phyloP scores from a whole-genome alignment of 2,888 invertebrate species.

The Trissolcus japonicus region DNA sequence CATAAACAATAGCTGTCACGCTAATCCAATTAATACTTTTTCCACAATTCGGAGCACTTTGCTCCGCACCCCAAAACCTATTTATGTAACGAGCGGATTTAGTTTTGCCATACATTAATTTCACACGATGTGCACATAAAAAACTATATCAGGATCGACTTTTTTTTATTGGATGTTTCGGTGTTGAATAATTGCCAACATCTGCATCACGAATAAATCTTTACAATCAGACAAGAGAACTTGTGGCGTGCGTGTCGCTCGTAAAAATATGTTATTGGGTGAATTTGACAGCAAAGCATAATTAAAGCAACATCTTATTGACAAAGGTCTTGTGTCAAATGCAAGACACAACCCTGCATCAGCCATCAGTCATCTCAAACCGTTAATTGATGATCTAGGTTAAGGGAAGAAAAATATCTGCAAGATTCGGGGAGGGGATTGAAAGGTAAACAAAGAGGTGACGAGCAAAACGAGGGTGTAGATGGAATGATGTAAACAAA shows the following conservation, averaged over 20 bases:
- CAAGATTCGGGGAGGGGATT: background rate
- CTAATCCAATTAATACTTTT: conserved; percentile 6
- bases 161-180: conserved; percentile 6
- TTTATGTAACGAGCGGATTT: conserved; percentile 2
- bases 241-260: background rate
- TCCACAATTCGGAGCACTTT: background rate
- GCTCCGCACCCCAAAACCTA: conserved; percentile 7
- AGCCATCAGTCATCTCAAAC: background rate
- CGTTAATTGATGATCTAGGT: background rate
- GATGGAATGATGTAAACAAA: background rate
- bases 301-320: too few species aligned
- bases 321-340: conserved; percentile 4
- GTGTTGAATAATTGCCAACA: conserved; percentile 17
- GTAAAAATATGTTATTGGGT: too few species aligned
- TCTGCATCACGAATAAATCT: conserved; percentile 5
- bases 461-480: background rate
- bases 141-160: background rate
- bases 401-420: background rate
- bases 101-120: conserved; percentile 5
- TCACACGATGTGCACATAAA: too few species aligned
- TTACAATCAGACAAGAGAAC: background rate
- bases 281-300: background rate
- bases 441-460: too few species aligned
- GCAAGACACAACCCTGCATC: background rate
- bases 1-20: conserved; percentile 5